Percentiles rank a stretch among this genome's conserved stretches.
phyloP scores from a whole-genome alignment of 2,888 invertebrate genomes.

The Microctonus aethiopoides region DNA sequence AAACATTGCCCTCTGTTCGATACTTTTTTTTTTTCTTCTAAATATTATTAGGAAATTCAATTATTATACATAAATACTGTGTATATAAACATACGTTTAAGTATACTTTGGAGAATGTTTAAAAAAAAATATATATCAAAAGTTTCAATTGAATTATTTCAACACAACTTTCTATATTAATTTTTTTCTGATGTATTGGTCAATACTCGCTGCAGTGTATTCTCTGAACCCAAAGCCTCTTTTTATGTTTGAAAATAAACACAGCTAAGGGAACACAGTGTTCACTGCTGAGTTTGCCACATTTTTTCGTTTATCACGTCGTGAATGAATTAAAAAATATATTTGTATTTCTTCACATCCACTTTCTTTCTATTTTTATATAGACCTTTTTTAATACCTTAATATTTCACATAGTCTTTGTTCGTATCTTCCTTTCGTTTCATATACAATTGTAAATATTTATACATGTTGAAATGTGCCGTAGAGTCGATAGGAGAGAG shows the following conservation, averaged over 20 bases:
- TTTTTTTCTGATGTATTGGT: constrained; percentile 31
- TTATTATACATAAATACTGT: not conserved
- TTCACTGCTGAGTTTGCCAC: constrained; percentile 63
- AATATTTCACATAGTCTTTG: not conserved
- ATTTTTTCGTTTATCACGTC: constrained; percentile 3
- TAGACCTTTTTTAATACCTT: too few relatives aligned
- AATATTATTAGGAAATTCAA: constrained; percentile 13
- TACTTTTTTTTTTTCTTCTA: not conserved
- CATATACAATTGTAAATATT: not conserved
- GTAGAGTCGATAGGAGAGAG: constrained; percentile 79
- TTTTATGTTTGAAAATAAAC: constrained; percentile 32
- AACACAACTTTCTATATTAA: not conserved
- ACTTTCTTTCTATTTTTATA: too few relatives aligned
- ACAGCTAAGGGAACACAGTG: constrained; percentile 65
- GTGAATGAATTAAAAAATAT: not conserved
- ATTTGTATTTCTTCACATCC: not conserved
- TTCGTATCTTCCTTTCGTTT: not conserved
- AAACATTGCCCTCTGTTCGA: too few relatives aligned
- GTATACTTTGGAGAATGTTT: too few relatives aligned
- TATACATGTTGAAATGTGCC: constrained; percentile 56
- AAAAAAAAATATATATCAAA: too few relatives aligned
- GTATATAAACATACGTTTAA: not conserved
- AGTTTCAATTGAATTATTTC: too few relatives aligned
- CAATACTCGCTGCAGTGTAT: constrained; percentile 64
- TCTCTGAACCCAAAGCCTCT: constrained; percentile 65